These are phyloP conservation scores for Drosophila antonietae DNA, from an alignment of 2,888 invertebrate genomes.

Conservation along the genomic window DNA sequence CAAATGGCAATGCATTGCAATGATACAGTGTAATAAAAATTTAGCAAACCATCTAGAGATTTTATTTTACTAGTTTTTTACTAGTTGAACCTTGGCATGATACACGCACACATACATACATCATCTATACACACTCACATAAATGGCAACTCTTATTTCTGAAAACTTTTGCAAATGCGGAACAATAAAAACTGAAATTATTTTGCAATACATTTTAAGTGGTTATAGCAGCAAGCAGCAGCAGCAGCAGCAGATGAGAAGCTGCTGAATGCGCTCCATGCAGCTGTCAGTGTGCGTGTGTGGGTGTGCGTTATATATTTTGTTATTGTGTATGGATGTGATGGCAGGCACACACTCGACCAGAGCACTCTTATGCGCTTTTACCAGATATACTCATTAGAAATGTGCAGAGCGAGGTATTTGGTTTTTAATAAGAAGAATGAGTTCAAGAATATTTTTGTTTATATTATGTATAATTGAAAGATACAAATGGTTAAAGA, in stretches of 20 bases:
- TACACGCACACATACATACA: background rate
- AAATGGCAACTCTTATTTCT: background rate
- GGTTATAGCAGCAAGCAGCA: conserved; percentile 3
- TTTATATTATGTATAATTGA: too few species aligned
- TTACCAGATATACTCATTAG: background rate
- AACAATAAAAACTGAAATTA: conserved; percentile 10
- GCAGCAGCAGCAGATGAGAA: background rate
- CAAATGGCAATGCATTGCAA: background rate
- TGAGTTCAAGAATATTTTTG: background rate
- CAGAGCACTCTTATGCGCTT: background rate
- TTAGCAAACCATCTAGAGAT: background rate
- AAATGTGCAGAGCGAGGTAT: background rate
- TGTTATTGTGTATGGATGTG: conserved; percentile 6
- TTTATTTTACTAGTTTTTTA: too few species aligned
- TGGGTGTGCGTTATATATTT: background rate
- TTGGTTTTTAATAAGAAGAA: background rate
- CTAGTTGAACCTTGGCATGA: background rate
- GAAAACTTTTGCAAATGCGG: background rate
- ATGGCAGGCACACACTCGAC: conserved; percentile 8
- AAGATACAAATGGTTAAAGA: too few species aligned
- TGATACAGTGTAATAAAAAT: background rate
- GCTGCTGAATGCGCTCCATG: background rate
- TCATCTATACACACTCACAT: background rate
- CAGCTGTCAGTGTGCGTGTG: background rate
- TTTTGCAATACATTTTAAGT: conserved; percentile 3